Evolutionary conservation across 2,888 invertebrate species (phyloP).

Genomic region (Dinocampus coccinellae): DNA sequence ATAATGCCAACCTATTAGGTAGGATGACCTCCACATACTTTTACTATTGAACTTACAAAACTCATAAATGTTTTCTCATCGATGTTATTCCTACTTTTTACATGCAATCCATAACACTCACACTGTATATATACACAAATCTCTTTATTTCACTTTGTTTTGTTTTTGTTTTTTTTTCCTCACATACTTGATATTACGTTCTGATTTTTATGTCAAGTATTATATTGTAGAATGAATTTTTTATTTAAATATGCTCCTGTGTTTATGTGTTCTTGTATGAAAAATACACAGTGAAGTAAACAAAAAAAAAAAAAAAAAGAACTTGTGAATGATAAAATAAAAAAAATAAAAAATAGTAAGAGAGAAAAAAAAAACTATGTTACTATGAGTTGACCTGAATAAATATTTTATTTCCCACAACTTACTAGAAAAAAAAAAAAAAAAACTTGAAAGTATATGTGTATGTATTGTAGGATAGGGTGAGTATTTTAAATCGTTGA

Average conservation of each 20-base stretch:
- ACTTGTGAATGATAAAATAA: neutral
- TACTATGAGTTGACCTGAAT: conserved; percentile 1
- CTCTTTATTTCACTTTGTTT: conserved; percentile 8
- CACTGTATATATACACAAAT: conserved; percentile 11
- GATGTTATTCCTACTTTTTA: conserved; percentile 24
- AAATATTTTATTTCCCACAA: conserved; percentile 9
- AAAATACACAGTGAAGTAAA: too few species aligned
- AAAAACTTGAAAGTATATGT: neutral
- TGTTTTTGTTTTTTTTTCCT: too few species aligned
- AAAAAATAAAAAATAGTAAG: neutral
- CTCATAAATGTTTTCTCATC: conserved; percentile 10
- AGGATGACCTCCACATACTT: conserved; percentile 18
- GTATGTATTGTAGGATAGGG: neutral
- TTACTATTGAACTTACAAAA: neutral
- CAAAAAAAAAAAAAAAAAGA: neutral
- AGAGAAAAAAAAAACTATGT: neutral
- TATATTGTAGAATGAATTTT: too few species aligned
- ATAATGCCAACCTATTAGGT: conserved; percentile 45
- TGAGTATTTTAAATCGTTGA: conserved; percentile 16
- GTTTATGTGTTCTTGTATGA: neutral
- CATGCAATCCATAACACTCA: conserved; percentile 14
- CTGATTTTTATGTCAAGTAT: too few species aligned
- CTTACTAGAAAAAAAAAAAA: neutral
- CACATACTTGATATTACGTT: too few species aligned
- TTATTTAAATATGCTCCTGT: neutral